Evolutionary conservation across 2,888 invertebrate species (phyloP), one percentile per base, ranked within the genome.

Genomic region (Trichogramma dendrolimi): DNA sequence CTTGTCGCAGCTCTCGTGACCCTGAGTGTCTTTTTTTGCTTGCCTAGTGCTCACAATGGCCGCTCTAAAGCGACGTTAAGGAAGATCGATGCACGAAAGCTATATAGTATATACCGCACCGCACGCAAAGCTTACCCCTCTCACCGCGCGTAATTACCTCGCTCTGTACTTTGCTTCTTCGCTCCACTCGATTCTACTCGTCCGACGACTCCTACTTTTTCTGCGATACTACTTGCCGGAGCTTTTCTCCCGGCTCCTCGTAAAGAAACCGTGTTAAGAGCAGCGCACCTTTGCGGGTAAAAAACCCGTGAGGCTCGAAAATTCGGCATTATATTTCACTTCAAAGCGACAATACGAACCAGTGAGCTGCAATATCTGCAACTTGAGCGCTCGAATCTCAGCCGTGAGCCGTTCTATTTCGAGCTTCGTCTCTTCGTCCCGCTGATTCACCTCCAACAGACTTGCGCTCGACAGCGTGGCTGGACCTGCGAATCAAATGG

Each of bases 361-460:
- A 68, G 83, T 83, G 62, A 84, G 76, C 70, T 85, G 84, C 55
- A 85, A 76, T 60, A 85, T 79, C 74, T 85, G 84, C 60, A 84
- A 77, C 73, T 85, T 86, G 59, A 87, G 80, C 8, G 83, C 80
- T 62, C 84, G 81, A 71, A 87, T 86, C 76, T 87, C 86, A 8
- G 85, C 83, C 39, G 85, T 85, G 44, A 87, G 81, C 58, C 85
- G 80, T 62, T 84, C 84, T 44, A 87, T 83, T 78, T 86, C 85
- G 62, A 82, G 81, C 51, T 82, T 78, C 68, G 83, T 84, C 72
- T 85, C 85, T 68, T 86, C 85, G 71, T 86, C 86, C 5, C 85
- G 76, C 68, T 85, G 84, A 70, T 71, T 75, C 10, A 69, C 70
- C 67, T 83, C 84, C 58, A 85, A 71, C 14, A 85, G 77, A 44